These are phyloP conservation scores for Procambarus clarkii DNA, from an alignment of 1,140 invertebrate species.

Conservation along the genomic window DNA sequence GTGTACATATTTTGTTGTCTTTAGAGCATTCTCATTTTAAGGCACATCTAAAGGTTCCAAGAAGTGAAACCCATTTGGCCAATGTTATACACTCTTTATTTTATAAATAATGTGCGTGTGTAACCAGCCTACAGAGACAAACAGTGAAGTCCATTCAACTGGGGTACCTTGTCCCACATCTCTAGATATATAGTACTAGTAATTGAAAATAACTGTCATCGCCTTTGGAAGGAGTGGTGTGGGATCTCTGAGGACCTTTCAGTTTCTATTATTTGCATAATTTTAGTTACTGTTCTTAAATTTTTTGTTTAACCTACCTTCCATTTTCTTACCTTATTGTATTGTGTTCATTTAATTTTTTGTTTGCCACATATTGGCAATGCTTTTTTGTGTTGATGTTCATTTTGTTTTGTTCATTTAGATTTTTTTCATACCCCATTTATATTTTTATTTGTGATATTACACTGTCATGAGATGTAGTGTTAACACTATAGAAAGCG, in stretches of 20 bases:
- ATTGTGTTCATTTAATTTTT: not conserved
- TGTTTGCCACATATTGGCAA: not conserved
- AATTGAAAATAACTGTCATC: slow-evolving; percentile 20
- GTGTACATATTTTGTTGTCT: slow-evolving; percentile 28
- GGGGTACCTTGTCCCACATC: not conserved
- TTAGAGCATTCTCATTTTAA: slow-evolving; percentile 33
- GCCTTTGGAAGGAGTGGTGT: slow-evolving; percentile 59
- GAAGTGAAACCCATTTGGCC: not conserved
- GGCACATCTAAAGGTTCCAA: slow-evolving; percentile 53
- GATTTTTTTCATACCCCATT: not conserved
- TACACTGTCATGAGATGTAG: slow-evolving; percentile 43
- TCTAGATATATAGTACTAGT: not conserved
- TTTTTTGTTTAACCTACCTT: not conserved
- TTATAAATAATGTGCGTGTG: not conserved
- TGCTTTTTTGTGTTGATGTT: slow-evolving; percentile 3
- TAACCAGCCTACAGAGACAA: not conserved
- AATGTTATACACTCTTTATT: not conserved
- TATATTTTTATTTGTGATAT: slow-evolving; percentile 38
- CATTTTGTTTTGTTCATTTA: not conserved
- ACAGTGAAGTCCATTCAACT: not conserved
- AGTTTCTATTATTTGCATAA: slow-evolving; percentile 3
- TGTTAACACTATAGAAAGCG: slow-evolving; percentile 30
- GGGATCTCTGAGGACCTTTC: slow-evolving; percentile 51
- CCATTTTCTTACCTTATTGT: not conserved
- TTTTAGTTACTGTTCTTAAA: not conserved